Evolutionary conservation across 2,888 invertebrate species (phyloP), one percentile per base, ranked within the genome.

Genomic region (Stenodera caucasica): DNA sequence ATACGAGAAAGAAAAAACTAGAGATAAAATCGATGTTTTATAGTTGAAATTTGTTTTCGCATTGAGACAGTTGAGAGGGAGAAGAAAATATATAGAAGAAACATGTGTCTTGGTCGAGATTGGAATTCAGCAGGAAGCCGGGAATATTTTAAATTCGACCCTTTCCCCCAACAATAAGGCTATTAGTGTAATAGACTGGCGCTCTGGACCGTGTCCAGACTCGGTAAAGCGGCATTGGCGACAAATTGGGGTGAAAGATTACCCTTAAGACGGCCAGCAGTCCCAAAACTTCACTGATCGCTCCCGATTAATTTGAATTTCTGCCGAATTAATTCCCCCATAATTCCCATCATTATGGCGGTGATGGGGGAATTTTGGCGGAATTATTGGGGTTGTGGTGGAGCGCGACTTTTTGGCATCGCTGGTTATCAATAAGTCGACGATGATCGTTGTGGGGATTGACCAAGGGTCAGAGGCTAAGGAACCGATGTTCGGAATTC

Each of bases 171-270:
- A 78, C 79, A 78, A 78, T 78, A 77, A 74, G 78, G 72, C 80
- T 79, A 80, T 80, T 80, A 80, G 80, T 75, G 76, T 80, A 80
- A 80, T 80, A 78, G 80, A 76, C 77, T 74, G 73, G 73, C 75
- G 72, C 73, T 73, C 70, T 77, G 78, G 79, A 79, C 80, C 80
- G 77, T 78, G 80, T 79, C 80, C 80, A 79, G 77, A 78, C 77
- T 78, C 74, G 77, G 74, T 75, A 79, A 79, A 72, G 75, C 76
- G 70, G 70, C 74, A 75, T 77, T 76, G 76, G 76, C 77, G 79
- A 80, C 80, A 80, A 80, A 80, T 80, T 80, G 79, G 79, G 79
- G 79, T 79, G 78, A 79, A 78, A 78, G 77, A 77, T 76, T 76
- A 75, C 73, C 72, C 69, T 70, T 70, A 75, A 76, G 76, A 77